phyloP scores from a whole-genome alignment of 2,888 invertebrate species.

The Diarsia brunnea region DNA sequence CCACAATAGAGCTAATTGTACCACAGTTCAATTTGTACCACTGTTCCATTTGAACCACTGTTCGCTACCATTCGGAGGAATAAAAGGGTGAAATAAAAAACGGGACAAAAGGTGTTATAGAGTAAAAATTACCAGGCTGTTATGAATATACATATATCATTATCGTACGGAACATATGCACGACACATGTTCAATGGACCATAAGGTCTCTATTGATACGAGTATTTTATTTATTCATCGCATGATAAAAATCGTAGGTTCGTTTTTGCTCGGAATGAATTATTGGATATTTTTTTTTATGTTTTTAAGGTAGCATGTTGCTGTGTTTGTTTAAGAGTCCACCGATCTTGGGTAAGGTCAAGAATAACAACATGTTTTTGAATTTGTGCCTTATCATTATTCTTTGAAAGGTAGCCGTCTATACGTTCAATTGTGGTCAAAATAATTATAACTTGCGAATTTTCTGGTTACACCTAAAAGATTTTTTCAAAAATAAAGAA shows the following conservation, averaged over 20 bases:
- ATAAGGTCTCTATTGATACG: conserved; percentile 81
- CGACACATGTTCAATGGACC: conserved; percentile 85
- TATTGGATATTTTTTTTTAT: conserved; percentile 35
- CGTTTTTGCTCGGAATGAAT: conserved; percentile 75
- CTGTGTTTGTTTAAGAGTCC: conserved; percentile 34
- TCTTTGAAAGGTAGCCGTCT: not conserved
- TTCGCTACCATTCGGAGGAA: conserved; percentile 79
- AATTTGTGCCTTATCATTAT: not conserved
- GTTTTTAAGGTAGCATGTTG: conserved; percentile 2
- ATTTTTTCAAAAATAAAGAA: no score
- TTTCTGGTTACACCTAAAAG: not conserved
- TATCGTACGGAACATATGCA: conserved; percentile 77
- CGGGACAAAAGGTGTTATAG: conserved; percentile 80
- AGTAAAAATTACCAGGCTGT: conserved; percentile 82
- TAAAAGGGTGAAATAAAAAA: conserved; percentile 82
- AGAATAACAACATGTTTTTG: conserved; percentile 20
- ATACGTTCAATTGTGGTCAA: not conserved
- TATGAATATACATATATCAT: conserved; percentile 80
- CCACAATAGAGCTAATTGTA: conserved; percentile 81
- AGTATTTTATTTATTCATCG: conserved; percentile 74
- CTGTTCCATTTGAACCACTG: conserved; percentile 80
- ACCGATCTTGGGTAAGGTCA: conserved; percentile 8
- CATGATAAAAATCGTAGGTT: conserved; percentile 77
- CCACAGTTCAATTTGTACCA: conserved; percentile 76
- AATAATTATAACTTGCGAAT: not conserved